Evolutionary conservation across 2,113 vertebrate genomes (phyloP).

Genomic region (Gymnorhina tibicen): DNA sequence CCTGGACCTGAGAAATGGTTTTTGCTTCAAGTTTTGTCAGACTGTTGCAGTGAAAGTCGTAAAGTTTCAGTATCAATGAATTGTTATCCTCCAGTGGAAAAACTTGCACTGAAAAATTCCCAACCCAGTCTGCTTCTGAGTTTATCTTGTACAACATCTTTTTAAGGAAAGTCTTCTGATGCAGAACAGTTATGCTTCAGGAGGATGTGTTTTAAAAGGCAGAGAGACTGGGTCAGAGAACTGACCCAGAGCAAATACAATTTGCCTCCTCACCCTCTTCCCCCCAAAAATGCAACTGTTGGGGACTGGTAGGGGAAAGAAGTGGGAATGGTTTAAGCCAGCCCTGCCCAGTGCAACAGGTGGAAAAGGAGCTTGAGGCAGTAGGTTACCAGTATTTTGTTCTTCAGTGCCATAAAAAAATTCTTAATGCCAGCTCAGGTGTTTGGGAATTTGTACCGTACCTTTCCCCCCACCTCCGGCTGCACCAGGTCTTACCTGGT

Average conservation of each 20-base stretch:
- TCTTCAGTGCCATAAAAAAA: background rate
- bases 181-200: background rate
- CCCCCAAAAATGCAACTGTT: fast-evolving
- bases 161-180: background rate
- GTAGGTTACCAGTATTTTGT: background rate
- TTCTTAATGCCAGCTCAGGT: background rate
- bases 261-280: background rate
- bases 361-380: background rate
- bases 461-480: background rate
- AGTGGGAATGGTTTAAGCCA: background rate
- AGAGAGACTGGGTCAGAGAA: background rate
- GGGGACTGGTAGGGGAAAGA: background rate
- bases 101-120: conserved; percentile 16
- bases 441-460: background rate
- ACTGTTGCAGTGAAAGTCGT: background rate
- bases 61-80: background rate
- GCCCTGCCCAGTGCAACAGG: background rate
- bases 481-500: background rate
- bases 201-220: background rate
- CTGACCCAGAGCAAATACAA: background rate
- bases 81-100: background rate
- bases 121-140: background rate
- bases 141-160: background rate
- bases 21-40: background rate
- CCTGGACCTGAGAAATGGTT: background rate